Evolutionary conservation across 2,888 invertebrate species (phyloP).

Genomic region (Poecilus cupreus): DNA sequence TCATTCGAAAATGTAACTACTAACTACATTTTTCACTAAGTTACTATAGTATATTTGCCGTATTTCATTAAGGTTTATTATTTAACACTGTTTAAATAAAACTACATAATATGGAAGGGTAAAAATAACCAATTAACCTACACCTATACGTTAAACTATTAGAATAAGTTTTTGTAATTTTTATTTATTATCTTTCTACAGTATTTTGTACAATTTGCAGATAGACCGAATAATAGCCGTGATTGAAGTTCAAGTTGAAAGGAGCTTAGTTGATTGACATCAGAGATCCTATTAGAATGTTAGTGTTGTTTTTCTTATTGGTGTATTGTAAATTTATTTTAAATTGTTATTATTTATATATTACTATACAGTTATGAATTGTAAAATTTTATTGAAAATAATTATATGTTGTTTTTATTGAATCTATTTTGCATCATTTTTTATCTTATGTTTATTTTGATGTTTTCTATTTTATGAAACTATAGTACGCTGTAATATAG

Average conservation of each 20-base stretch:
- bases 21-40: too few relatives aligned
- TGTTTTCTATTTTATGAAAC: not conserved
- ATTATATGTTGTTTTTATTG: not conserved
- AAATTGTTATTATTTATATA: not conserved
- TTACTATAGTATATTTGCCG: too few relatives aligned
- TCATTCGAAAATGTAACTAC: not conserved
- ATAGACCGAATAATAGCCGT: not conserved
- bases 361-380: not conserved
- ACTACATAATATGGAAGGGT: too few relatives aligned
- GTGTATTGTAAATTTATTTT: not conserved
- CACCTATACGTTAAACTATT: too few relatives aligned
- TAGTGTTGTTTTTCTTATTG: not conserved
- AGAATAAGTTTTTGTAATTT: too few relatives aligned
- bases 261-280: not conserved
- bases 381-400: not conserved
- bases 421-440: not conserved
- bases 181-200: not conserved
- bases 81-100: too few relatives aligned
- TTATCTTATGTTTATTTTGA: not conserved
- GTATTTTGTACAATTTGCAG: not conserved
- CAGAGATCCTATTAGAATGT: not conserved
- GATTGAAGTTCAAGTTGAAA: not conserved
- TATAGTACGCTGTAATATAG: not conserved
- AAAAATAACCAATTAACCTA: too few relatives aligned
- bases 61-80: too few relatives aligned